phyloP scores from a whole-genome alignment of 2,888 invertebrate genomes.

The Tipula helvola region DNA sequence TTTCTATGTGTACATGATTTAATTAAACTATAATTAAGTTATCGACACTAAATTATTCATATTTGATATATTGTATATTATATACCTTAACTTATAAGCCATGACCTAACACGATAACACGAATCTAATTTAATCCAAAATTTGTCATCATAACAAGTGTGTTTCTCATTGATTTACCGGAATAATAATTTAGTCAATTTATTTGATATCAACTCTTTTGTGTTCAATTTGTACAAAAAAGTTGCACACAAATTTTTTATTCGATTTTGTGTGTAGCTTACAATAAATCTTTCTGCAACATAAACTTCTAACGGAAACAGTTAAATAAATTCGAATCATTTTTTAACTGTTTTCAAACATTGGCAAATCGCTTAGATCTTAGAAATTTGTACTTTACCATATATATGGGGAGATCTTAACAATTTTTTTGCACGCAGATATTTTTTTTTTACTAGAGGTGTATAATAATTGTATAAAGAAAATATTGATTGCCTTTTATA shows the following conservation, averaged over 20 bases:
- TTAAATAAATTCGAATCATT: neutral
- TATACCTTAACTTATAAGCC: neutral
- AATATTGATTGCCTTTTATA: neutral
- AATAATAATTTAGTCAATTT: neutral
- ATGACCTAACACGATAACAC: neutral
- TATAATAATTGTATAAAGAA: neutral
- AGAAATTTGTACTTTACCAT: neutral
- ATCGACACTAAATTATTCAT: neutral
- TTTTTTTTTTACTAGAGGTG: neutral
- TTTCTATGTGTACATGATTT: neutral
- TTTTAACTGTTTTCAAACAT: neutral
- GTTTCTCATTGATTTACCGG: neutral
- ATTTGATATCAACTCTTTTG: neutral
- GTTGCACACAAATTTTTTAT: neutral
- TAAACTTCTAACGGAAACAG: neutral
- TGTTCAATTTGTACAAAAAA: neutral
- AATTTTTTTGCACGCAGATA: neutral
- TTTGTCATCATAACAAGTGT: neutral
- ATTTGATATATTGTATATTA: neutral
- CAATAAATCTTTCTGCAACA: neutral
- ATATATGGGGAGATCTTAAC: neutral
- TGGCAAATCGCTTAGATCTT: neutral
- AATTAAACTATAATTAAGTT: neutral
- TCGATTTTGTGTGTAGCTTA: neutral
- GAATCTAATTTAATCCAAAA: neutral